Evolutionary conservation across 1,140 invertebrate species (phyloP).

Genomic region (Bombus cullumanus): DNA sequence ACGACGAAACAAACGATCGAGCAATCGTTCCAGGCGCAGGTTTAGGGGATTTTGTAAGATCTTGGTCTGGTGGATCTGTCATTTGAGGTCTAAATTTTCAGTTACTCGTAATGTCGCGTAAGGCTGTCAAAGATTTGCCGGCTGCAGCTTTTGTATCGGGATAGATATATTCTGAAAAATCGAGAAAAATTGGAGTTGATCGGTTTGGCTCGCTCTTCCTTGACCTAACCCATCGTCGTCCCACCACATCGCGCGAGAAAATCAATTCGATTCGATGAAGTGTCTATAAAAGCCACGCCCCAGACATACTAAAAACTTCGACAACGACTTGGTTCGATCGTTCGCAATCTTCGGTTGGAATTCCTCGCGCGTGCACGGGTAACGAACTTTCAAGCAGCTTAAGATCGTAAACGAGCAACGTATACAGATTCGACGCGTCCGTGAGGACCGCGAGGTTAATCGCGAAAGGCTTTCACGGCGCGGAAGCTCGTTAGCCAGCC

Average conservation of each 20-base stretch:
- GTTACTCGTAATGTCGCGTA: neutral
- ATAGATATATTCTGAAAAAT: neutral
- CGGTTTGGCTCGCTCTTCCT: too few relatives aligned
- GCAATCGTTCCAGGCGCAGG: too few relatives aligned
- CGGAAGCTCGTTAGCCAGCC: slow-evolving; percentile 33
- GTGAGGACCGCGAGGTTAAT: slow-evolving; percentile 16
- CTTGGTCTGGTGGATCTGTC: neutral
- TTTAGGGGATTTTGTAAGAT: fast-evolving
- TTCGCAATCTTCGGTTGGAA: neutral
- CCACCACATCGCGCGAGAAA: neutral
- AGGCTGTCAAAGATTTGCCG: neutral
- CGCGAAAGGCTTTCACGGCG: slow-evolving; percentile 27
- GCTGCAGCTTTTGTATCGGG: neutral
- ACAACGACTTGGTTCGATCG: neutral
- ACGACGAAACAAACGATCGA: too few relatives aligned
- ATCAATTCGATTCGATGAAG: neutral
- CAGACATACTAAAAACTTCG: neutral
- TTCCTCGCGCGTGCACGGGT: slow-evolving; percentile 16
- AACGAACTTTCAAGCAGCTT: slow-evolving; percentile 26
- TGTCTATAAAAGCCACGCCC: neutral
- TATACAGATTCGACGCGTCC: slow-evolving; percentile 22
- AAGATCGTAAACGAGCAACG: slow-evolving; percentile 24
- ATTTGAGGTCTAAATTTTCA: neutral
- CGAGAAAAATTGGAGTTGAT: too few relatives aligned
- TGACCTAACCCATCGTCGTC: too few relatives aligned